phyloP scores from a whole-genome alignment of 2,113 vertebrate genomes.

The Podarcis cretensis region DNA sequence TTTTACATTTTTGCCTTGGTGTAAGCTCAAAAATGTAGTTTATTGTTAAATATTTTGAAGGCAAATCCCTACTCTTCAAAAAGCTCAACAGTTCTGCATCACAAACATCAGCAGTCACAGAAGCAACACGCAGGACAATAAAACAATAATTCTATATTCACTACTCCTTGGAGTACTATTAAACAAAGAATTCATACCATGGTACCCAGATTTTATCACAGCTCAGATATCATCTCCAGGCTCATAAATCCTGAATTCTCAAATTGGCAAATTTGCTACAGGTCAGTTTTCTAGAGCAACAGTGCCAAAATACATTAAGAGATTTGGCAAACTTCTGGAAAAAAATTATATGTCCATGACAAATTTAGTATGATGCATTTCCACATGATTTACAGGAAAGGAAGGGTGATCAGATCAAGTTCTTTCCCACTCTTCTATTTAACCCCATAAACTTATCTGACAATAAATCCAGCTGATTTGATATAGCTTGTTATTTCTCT shows the following conservation, averaged over 20 bases:
- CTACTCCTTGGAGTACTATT: background rate
- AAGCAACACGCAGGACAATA: background rate
- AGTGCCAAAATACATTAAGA: conserved; percentile 4
- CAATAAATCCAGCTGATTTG: background rate
- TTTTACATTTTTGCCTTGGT: background rate
- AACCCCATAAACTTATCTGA: background rate
- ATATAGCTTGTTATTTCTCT: background rate
- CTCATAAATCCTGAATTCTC: background rate
- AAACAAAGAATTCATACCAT: background rate
- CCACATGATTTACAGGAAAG: conserved; percentile 7
- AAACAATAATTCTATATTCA: background rate
- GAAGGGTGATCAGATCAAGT: background rate
- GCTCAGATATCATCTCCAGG: background rate
- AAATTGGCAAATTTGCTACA: background rate
- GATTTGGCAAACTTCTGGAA: background rate
- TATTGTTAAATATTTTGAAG: background rate
- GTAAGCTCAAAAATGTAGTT: background rate
- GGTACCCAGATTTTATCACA: conserved; percentile 5
- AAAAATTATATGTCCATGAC: background rate
- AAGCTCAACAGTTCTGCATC: background rate
- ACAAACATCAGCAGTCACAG: background rate
- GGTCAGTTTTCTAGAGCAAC: background rate
- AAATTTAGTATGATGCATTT: background rate
- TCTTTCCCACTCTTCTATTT: background rate
- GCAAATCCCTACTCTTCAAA: background rate